Percentiles rank a stretch among this genome's conserved stretches.
These are phyloP conservation scores for Octodon degus DNA, from an alignment of 2,113 vertebrate genomes.

Conservation along the genomic window DNA sequence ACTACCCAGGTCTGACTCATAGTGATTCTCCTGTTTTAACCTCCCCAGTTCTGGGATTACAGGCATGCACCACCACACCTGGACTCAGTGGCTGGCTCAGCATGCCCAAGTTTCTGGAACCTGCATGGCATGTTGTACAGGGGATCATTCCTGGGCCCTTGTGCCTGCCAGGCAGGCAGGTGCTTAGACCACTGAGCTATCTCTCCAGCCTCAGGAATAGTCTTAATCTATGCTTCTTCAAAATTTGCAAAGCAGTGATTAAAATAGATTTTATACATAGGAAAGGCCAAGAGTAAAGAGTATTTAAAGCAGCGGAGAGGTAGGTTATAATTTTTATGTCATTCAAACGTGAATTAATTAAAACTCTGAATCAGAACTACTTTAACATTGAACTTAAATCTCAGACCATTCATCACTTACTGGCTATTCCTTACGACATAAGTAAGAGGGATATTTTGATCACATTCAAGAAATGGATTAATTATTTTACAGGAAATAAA, in stretches of 20 bases:
- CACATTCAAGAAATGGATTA: background rate
- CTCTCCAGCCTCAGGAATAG: background rate
- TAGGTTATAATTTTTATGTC: background rate
- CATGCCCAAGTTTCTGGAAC: no score
- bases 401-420: background rate
- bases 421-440: background rate
- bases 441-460: background rate
- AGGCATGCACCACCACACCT: no score
- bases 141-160: no score
- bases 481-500: background rate
- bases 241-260: constrained; percentile 22
- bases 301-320: background rate
- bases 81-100: no score
- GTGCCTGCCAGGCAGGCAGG: no score
- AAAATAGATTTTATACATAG: background rate
- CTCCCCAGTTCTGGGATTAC: no score
- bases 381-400: constrained; percentile 53
- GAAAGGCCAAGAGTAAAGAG: background rate
- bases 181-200: no score
- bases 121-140: no score
- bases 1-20: no score
- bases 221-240: constrained; percentile 11
- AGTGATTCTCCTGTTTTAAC: no score
- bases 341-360: constrained; percentile 41
- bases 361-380: background rate